Evolutionary conservation across 2,888 invertebrate genomes (phyloP), one percentile per base, ranked within the genome.

Genomic region (Loripinus fragilis): DNA sequence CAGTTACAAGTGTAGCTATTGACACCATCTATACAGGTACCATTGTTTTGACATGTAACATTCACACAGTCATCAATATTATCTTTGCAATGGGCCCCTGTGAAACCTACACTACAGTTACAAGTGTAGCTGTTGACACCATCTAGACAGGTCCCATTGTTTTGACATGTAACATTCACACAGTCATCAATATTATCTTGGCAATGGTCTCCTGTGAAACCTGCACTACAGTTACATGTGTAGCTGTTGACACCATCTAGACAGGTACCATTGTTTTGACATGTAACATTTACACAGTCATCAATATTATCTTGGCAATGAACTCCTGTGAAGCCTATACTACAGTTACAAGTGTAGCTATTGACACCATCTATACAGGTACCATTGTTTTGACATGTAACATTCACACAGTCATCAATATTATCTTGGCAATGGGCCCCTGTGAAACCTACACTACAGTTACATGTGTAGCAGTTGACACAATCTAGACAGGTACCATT

Each of bases 381-480:
- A 20, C 78, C 83, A 25, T 73, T 75, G 33, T 83, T 75, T 30
- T 65, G 41, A 74, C 81, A 83, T 1, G 67, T 74, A 12, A 78
- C 67, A 71, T 74, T 73, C n/a, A 50, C 33, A 72, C 85, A 86
- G 20, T 75, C 70, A 76, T 82, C 68, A 35, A 78, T 71, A 60
- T 33, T 20, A 12, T 1, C 33, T 60, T 60, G 33, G 33, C 60
- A 60, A 17, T 33, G 33, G 2, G 8, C 12, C 10, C 60, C 60
- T 12, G 30, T 60, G 17, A 33, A 60, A 1, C 60, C 60, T 8
- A 2, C 60, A 30, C 25, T 10, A 60, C 60, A 60, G 20, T 33
- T 30, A 33, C 60, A 60, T 33, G 33, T 33, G 33, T 60, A 60
- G 5, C 10, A 1, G 33, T 60, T 60, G 3, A 60, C 2, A 33